Conservation (phyloP, 2,888 invertebrate species). For the Dryobota labecula region DNA sequence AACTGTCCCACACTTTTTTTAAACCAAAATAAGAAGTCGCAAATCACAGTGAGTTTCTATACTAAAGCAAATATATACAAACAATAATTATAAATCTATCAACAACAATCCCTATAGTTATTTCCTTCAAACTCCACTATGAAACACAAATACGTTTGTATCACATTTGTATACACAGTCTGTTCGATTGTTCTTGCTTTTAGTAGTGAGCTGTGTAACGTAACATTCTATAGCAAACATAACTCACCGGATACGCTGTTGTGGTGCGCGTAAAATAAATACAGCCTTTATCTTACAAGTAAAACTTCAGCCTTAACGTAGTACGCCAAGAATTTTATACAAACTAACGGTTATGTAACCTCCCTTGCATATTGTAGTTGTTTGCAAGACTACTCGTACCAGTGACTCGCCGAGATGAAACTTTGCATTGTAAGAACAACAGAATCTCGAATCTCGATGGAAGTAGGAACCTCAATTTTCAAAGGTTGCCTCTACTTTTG, state of each 20-base stretch:
- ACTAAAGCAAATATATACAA: no score
- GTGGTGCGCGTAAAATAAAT: constrained; percentile 38
- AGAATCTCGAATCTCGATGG: constrained; percentile 22
- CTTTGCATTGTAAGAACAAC: constrained; percentile 39
- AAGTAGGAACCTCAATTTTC: constrained; percentile 21
- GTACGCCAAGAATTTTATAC: constrained; percentile 39
- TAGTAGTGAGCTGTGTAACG: neutral
- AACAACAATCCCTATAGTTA: neutral
- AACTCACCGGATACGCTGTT: neutral
- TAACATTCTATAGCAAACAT: constrained; percentile 2
- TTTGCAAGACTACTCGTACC: constrained; percentile 17
- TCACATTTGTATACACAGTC: neutral
- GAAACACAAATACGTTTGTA: constrained; percentile 34
- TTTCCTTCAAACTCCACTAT: constrained; percentile 9
- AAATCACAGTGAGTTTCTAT: no score
- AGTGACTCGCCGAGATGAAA: constrained; percentile 30
- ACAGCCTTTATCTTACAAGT: constrained; percentile 18
- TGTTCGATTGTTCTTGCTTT: constrained; percentile 18
- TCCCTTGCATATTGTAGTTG: constrained; percentile 24
- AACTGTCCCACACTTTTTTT: no score
- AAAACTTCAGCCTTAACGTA: constrained; percentile 46
- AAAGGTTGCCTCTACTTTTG: constrained; percentile 9
- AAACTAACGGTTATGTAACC: constrained; percentile 44
- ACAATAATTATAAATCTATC: constrained; percentile 13
- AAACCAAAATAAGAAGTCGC: no score